Percentiles rank a stretch among this genome's conserved stretches.
Evolutionary conservation across 2,113 vertebrate genomes (phyloP).

Genomic region (Rhabdornis inornatus): DNA sequence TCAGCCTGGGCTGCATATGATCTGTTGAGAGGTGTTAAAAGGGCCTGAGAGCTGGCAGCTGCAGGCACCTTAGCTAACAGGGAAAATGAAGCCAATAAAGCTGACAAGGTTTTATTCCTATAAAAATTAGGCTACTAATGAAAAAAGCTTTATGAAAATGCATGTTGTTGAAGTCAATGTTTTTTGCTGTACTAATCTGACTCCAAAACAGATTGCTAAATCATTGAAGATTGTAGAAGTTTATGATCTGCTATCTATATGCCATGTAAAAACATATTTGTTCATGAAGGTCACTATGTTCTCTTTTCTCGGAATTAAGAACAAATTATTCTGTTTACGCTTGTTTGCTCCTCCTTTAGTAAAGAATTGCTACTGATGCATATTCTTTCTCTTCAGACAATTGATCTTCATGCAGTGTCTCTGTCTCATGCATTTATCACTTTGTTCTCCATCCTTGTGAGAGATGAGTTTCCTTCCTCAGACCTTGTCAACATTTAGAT

Average conservation of each 20-base stretch:
- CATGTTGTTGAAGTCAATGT: neutral
- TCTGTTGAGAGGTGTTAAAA: neutral
- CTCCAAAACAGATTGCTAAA: neutral
- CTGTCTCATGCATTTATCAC: neutral
- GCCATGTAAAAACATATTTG: neutral
- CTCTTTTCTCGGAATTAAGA: neutral
- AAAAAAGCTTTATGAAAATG: neutral
- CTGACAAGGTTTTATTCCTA: neutral
- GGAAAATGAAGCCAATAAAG: neutral
- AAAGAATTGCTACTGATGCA: neutral
- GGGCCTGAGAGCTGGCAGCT: neutral
- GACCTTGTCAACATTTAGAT: neutral
- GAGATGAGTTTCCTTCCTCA: neutral
- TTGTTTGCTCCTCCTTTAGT: neutral
- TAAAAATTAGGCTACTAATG: neutral
- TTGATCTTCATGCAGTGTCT: neutral
- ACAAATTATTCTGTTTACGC: neutral
- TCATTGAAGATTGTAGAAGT: neutral
- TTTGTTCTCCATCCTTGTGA: neutral
- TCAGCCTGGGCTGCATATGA: neutral
- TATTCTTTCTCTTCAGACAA: neutral
- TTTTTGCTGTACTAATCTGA: neutral
- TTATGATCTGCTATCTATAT: neutral
- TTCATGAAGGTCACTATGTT: neutral
- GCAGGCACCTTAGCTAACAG: neutral